Evolutionary conservation across 2,888 invertebrate genomes (phyloP), one percentile per base, ranked within the genome.

Genomic region (Oscheius sp.): DNA sequence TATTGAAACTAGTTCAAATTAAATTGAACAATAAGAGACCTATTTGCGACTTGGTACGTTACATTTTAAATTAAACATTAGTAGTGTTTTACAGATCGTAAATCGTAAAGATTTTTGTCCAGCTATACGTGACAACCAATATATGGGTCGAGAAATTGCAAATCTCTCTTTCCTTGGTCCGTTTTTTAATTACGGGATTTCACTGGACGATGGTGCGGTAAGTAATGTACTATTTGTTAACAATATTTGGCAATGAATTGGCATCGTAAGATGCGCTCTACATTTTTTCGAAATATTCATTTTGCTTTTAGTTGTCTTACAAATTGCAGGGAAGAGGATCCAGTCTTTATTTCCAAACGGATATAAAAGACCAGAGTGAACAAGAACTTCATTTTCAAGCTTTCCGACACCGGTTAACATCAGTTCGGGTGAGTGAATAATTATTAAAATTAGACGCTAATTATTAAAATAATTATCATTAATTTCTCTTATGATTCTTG

Each of bases 101-200:
- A 66, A 49, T 27, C 71, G 79, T 12, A 2, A 16, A 0, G 81
- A 80, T 63, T 81, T 81, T 59, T 52, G 68, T 18, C 73, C 73
- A 12, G 59, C 25, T 0, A 16, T 49, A 13, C 49, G 45, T 27
- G 49, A 52, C 0, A 12, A 53, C 0, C 64, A 66, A 6, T 93
- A 93, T 6, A 91, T 92, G 0, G 97, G 97, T 0, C 91, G 95
- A 53, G 97, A 98, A 90, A 91, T 96, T 73, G 93, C 94, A 0
- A 92, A 93, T 68, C 92, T 93, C 59, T 94, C 95, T 72, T 95
- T 93, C 88, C 91, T 99, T 7, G 96, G 96, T 18, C 95, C 96
- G 0, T 96, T 98, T 90, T 91, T 98, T 79, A 93, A 93, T 12
- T 92, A 96, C 0, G 96, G 96, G 0, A 92, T 96, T 1, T 95